phyloP scores from a whole-genome alignment of 2,888 invertebrate genomes.

The Choreutis nemorana region DNA sequence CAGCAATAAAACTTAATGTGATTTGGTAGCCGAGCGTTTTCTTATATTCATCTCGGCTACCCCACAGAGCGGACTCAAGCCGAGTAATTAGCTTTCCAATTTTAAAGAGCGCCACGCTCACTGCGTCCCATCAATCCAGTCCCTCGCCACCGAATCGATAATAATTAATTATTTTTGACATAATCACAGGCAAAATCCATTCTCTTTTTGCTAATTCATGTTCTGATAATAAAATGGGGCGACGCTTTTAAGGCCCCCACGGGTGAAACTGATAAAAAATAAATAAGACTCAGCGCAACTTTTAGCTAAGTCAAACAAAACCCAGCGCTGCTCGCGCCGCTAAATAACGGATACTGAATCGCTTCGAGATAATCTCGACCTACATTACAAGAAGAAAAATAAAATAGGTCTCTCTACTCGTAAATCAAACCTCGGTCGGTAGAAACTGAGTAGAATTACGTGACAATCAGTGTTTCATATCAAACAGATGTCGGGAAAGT shows the following conservation, averaged over 20 bases:
- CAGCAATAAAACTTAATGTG: no score
- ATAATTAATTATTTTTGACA: constrained; percentile 79
- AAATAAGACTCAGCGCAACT: constrained; percentile 50
- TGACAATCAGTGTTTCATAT: constrained; percentile 20
- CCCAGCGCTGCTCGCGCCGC: constrained; percentile 36
- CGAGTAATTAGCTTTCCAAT: constrained; percentile 58
- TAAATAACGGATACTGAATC: no score
- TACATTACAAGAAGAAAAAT: no score
- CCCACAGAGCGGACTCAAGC: no score
- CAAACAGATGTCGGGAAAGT: no score
- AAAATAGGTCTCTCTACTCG: no score
- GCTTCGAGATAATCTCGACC: no score
- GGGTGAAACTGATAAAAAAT: constrained; percentile 64
- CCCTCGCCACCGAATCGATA: constrained; percentile 64
- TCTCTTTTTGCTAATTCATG: constrained; percentile 75
- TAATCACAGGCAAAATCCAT: constrained; percentile 72
- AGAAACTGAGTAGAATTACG: no score
- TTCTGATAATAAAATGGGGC: constrained; percentile 65
- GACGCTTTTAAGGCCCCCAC: constrained; percentile 51
- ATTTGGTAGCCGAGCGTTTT: no score
- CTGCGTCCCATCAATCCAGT: constrained; percentile 49
- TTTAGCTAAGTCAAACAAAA: constrained; percentile 57
- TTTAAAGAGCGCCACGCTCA: constrained; percentile 46
- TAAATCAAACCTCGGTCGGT: no score
- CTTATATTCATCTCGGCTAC: no score